These are phyloP conservation scores for Gymnothorax javanicus DNA, from an alignment of 2,797 vertebrate genomes.

Conservation along the genomic window DNA sequence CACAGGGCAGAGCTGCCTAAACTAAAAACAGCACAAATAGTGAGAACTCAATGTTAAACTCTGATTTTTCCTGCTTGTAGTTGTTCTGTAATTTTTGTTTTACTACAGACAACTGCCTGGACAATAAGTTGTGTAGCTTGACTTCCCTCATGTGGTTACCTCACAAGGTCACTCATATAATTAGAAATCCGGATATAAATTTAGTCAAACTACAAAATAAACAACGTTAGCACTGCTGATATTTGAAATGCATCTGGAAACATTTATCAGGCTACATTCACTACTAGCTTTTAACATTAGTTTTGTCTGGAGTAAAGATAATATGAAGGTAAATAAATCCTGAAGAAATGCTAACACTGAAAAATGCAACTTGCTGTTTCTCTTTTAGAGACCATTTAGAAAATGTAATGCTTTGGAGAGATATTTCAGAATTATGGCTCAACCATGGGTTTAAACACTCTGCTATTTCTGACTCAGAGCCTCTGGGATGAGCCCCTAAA, in stretches of 20 bases:
- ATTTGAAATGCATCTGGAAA: neutral
- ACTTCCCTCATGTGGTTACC: neutral
- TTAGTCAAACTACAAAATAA: slow-evolving; percentile 4
- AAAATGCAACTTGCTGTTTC: neutral
- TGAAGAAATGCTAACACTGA: neutral
- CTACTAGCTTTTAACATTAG: neutral
- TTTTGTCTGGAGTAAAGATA: neutral
- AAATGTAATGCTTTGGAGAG: neutral
- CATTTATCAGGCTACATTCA: neutral
- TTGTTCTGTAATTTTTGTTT: slow-evolving; percentile 37
- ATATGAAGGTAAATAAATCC: neutral
- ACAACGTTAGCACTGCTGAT: neutral
- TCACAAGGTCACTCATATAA: neutral
- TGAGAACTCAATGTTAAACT: slow-evolving; percentile 59
- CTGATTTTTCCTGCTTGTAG: slow-evolving; percentile 64
- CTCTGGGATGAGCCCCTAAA: neutral
- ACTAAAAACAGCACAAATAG: slow-evolving; percentile 67
- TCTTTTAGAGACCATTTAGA: neutral
- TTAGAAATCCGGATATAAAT: neutral
- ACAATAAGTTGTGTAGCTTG: neutral
- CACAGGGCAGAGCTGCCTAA: slow-evolving; percentile 63
- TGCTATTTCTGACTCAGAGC: neutral
- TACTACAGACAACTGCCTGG: slow-evolving; percentile 21
- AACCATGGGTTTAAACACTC: neutral
- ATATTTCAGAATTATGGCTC: neutral